phyloP scores from a whole-genome alignment of 2,113 vertebrate genomes.

The Zosterops pallidus region DNA sequence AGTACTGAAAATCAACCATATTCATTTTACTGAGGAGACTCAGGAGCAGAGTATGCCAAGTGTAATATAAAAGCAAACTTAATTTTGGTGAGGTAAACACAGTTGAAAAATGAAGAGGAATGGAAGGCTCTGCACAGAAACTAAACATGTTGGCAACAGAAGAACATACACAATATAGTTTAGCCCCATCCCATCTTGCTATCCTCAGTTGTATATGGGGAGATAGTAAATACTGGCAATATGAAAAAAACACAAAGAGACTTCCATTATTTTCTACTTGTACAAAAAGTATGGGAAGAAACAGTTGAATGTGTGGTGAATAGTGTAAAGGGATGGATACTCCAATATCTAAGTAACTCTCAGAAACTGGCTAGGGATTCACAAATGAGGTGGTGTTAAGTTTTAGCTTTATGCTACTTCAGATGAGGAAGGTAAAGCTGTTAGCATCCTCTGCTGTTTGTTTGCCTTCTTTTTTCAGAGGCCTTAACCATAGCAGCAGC shows the following conservation, averaged over 20 bases:
- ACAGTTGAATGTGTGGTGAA: not conserved
- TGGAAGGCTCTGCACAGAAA: not conserved
- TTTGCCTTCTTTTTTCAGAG: not conserved
- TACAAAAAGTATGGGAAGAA: not conserved
- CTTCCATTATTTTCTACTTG: not conserved
- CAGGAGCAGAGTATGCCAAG: not conserved
- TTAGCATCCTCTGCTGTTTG: not conserved
- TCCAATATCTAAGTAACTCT: not conserved
- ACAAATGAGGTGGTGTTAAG: not conserved
- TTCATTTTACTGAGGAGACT: not conserved
- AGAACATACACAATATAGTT: not conserved
- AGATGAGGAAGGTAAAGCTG: not conserved
- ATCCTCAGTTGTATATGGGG: not conserved
- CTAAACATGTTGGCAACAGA: not conserved
- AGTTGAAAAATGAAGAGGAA: not conserved
- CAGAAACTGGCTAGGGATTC: not conserved
- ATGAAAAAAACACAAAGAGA: not conserved
- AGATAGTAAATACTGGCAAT: not conserved
- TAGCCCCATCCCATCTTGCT: not conserved
- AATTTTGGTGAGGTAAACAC: not conserved
- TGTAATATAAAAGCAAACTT: not conserved
- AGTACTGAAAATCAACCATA: not conserved
- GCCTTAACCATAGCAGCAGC: not conserved
- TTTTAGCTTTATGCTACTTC: not conserved
- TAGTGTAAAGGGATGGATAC: not conserved